Conservation (phyloP, 2,113 vertebrate species). For the Leucoraja erinaceus region DNA sequence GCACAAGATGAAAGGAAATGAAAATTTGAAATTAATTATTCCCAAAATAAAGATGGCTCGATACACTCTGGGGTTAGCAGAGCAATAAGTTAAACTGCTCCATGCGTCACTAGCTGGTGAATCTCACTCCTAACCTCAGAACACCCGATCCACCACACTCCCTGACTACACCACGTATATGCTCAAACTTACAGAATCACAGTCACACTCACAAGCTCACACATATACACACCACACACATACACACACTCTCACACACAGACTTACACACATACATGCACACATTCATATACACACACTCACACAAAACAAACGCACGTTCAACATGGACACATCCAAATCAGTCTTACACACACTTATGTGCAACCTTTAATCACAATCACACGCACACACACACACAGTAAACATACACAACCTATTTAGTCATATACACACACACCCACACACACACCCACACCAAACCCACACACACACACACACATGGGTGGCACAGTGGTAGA, state of each 20-base stretch:
- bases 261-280: not conserved
- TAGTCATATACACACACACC: too few relatives aligned
- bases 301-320: not conserved
- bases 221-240: not conserved
- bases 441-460: too few relatives aligned
- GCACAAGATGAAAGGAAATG: slow-evolving; percentile 19
- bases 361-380: too few relatives aligned
- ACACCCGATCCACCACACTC: not conserved
- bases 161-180: too few relatives aligned
- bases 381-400: too few relatives aligned
- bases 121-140: not conserved
- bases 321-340: not conserved
- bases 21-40: slow-evolving; percentile 37
- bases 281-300: not conserved
- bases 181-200: too few relatives aligned
- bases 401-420: too few relatives aligned
- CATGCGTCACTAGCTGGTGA: not conserved
- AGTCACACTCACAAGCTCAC: not conserved
- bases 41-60: slow-evolving; percentile 32
- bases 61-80: not conserved
- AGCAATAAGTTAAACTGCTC: not conserved
- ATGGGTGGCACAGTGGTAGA: too few relatives aligned
- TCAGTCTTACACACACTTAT: too few relatives aligned
- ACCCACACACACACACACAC: too few relatives aligned
- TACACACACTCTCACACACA: not conserved